Conservation (phyloP, 1,140 invertebrate genomes). For the Solen grandis region DNA sequence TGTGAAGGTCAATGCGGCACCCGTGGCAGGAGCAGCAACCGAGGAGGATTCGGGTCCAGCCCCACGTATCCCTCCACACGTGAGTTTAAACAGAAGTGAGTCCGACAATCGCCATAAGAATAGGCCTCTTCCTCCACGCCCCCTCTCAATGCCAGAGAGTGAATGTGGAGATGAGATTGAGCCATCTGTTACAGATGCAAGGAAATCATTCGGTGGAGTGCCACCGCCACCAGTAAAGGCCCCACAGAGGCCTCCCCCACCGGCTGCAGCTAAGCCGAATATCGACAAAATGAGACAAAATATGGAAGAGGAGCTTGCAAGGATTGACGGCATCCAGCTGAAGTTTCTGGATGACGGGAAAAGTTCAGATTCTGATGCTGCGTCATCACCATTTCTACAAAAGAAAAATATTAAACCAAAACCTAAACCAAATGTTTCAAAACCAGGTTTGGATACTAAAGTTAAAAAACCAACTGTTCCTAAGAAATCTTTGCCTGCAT, state of each 20-base stretch:
- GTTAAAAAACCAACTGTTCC: slow-evolving; percentile 10
- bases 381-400: not conserved
- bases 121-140: slow-evolving; percentile 42
- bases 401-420: slow-evolving; percentile 33
- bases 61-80: slow-evolving; percentile 38
- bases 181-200: not conserved
- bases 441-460: slow-evolving; percentile 2
- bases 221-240: slow-evolving; percentile 27
- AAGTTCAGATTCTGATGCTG: not conserved
- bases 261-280: slow-evolving; percentile 15
- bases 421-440: slow-evolving; percentile 13
- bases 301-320: slow-evolving; percentile 37
- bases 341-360: not conserved
- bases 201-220: slow-evolving; percentile 39
- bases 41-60: not conserved
- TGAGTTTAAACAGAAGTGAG: slow-evolving; percentile 25
- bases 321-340: slow-evolving; percentile 11
- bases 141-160: slow-evolving; percentile 45
- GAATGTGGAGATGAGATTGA: slow-evolving; percentile 23
- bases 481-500: slow-evolving; percentile 2
- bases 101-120: not conserved
- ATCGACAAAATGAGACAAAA: slow-evolving; percentile 40
- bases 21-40: not conserved
- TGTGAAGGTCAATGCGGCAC: not conserved
- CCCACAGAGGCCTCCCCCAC: slow-evolving; percentile 39